These are phyloP conservation scores for Adelosebastes latens DNA, from an alignment of 2,797 vertebrate species.

Conservation along the genomic window DNA sequence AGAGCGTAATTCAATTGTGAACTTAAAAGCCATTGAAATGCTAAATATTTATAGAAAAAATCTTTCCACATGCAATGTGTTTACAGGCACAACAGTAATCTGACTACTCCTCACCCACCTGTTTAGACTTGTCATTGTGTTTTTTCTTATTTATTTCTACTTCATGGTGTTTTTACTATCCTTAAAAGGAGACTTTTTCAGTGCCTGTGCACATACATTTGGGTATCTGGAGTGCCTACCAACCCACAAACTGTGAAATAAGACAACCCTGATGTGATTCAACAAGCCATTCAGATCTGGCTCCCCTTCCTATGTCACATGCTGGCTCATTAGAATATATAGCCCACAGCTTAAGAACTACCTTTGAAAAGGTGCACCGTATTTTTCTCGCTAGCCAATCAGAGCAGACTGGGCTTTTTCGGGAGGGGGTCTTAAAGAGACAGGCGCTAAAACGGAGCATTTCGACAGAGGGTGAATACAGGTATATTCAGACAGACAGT, in stretches of 20 bases:
- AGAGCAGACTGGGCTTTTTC: not conserved
- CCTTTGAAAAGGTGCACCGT: not conserved
- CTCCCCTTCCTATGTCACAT: not conserved
- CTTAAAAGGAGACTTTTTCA: too few relatives aligned
- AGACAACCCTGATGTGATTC: not conserved
- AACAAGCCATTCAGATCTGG: not conserved
- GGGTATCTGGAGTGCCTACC: too few relatives aligned
- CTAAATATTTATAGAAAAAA: slow-evolving; percentile 8
- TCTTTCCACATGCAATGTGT: not conserved
- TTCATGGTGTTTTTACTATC: not conserved
- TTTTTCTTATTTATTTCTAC: not conserved
- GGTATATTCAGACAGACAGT: too few relatives aligned
- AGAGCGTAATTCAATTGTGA: slow-evolving; percentile 8
- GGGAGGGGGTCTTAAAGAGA: not conserved
- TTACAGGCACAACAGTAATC: not conserved
- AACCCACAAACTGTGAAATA: too few relatives aligned
- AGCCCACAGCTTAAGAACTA: not conserved
- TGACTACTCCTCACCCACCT: not conserved
- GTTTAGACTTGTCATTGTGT: not conserved
- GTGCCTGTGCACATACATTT: too few relatives aligned
- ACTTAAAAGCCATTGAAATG: not conserved
- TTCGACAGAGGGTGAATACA: too few relatives aligned
- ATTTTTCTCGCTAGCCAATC: not conserved
- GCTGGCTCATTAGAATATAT: not conserved
- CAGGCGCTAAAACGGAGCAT: not conserved